Conservation (phyloP, 2,888 invertebrate species). For the Mythimna pallens region DNA sequence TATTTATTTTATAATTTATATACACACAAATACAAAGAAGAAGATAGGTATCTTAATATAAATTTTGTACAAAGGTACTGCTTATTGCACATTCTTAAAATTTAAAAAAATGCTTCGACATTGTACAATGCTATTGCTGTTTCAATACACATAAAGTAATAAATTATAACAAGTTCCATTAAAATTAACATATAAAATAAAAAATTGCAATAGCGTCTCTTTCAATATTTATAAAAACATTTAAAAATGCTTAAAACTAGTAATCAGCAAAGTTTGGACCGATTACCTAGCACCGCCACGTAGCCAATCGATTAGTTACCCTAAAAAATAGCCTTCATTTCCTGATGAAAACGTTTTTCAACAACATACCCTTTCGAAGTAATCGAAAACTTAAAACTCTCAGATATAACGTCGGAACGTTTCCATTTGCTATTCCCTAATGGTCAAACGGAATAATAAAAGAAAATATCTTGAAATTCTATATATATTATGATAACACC, state of each 20-base stretch:
- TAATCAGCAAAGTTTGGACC: neutral
- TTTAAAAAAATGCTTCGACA: no score
- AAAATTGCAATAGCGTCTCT: no score
- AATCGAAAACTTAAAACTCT: neutral
- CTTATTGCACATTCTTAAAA: no score
- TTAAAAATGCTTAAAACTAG: neutral
- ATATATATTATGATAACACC: conserved; percentile 9
- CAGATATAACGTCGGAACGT: neutral
- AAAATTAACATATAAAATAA: no score
- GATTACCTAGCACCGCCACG: neutral
- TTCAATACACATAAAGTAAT: no score
- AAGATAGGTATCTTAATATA: no score
- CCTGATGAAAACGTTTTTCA: neutral
- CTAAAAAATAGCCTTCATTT: neutral
- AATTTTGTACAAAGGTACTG: no score
- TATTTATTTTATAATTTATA: no score
- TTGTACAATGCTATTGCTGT: no score
- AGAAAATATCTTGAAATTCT: conserved; percentile 23
- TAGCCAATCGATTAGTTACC: neutral
- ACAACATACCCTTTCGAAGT: neutral
- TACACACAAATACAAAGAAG: no score
- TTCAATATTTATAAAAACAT: no score
- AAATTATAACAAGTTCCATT: no score
- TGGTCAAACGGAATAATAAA: neutral
- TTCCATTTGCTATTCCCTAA: neutral